Evolutionary conservation across 2,113 vertebrate species (phyloP), one percentile per base, ranked within the genome.

Genomic region (Lethenteron camtschaticum): DNA sequence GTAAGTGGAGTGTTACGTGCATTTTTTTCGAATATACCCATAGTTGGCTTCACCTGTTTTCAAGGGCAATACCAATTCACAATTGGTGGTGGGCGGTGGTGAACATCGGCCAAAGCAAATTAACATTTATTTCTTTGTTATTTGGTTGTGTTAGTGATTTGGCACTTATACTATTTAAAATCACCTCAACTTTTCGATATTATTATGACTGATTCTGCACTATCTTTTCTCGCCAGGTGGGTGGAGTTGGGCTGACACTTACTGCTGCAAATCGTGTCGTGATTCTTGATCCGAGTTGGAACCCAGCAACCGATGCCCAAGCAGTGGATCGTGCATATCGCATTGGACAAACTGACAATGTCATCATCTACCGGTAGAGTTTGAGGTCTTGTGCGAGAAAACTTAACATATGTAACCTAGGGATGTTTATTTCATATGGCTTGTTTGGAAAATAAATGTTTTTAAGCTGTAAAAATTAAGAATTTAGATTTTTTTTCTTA

Each of bases 231-330:
- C 11, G n/a, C 24, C 63, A 95, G 73, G 89, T 99, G 0, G 92
- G 92, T 2, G 94, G 94, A 0, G 84, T 96, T 0, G 92, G 94
- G 55, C 82, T 99, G 72, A 99, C 89, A 4, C 58, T 96, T 73
- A 99, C 94, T 0, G 87, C 87, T 1, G 94, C 94, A 6, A 81
- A 84, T 75, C 72, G 94, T 13, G 94, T 99, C 7, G 86, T 96
- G 71, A 90, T 99, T 77, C 91, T 89, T 63, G 94, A 99, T 70
- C 94, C 94, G 58, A 99, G 94, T 78, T 99, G 94, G 94, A 99
- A 96, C 72, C 92, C 94, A 0, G 89, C 92, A 0, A 96, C 88
- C 0, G 94, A 96, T 2, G 87, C 92, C 13, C 94, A 96, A 75
- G 92, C 94, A 2, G 90, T 95, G 1, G 92, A 96, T 76, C 76